phyloP scores from a whole-genome alignment of 2,113 vertebrate species.

The Pteronura brasiliensis region DNA sequence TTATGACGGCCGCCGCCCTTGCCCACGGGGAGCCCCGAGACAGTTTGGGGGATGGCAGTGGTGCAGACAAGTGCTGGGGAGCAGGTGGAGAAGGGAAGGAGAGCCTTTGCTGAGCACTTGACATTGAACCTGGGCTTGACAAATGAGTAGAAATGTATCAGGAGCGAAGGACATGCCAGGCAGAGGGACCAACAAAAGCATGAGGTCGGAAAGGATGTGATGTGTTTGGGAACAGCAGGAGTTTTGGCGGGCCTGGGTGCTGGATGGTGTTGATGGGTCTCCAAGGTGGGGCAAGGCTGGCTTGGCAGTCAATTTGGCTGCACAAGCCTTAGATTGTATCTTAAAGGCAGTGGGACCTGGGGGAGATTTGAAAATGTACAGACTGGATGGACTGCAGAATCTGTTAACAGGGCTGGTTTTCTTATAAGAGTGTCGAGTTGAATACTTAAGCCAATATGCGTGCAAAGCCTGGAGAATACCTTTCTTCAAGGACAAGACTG shows the following conservation, averaged over 20 bases:
- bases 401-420: neutral
- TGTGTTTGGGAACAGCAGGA: neutral
- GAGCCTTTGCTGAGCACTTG: neutral
- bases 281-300: neutral
- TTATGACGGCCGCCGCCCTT: neutral
- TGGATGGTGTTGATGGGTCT: neutral
- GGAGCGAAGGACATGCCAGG: neutral
- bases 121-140: neutral
- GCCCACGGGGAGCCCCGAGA: accelerated
- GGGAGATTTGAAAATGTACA: neutral
- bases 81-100: neutral
- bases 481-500: neutral
- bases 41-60: accelerated
- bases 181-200: neutral
- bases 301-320: neutral
- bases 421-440: neutral
- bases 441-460: neutral
- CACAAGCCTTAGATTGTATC: neutral
- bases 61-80: neutral
- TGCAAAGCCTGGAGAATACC: neutral
- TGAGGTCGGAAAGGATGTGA: neutral
- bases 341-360: neutral
- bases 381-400: neutral
- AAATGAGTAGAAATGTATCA: neutral
- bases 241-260: accelerated